Base-by-base conservation (phyloP, 1,140 invertebrate species). In the Monochamus saltuarius region DNA sequence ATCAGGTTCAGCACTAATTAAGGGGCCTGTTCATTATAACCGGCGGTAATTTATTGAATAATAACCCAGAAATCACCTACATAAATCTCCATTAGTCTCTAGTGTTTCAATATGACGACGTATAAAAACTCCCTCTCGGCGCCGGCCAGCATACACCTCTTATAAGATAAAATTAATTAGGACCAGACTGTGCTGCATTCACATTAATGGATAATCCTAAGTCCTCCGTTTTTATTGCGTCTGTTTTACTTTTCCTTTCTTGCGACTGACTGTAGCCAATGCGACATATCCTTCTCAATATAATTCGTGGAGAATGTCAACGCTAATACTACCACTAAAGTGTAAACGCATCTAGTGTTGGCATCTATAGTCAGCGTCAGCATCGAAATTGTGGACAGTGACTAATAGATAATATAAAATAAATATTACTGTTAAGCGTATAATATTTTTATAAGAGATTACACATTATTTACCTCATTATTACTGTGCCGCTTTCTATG, bases 21-120 rank as follows among this genome's bases (percentile, higher is more conserved):
- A 72, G 67, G 64, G 61, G 61, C 53, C 69, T 64, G 65, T 71
- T 71, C 65, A 66, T 72, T 73, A 72, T 69, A 69, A 71, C 65
- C 53, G 61, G 53, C 59, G 60, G 69, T 71, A 74, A 74, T 74
- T 74, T 73, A 72, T 73, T 72, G 72, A 73, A 73, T 74, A 74
- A 74, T 74, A 74, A 74, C 71, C 65, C 64, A 66, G 67, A 70
- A 72, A 74, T 72, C 71, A 70, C 69, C 71, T 65, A 68, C 68
- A 71, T 74, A 73, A 73, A 74, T 74, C 72, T 71, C 72, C 57
- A 74, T 74, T 74, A 74, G 59, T 57, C 43, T 57, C 29, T 47
- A 37, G 42, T 64, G 65, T 70, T 64, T 66, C 65, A 62, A 70
- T 65, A 70, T 63, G 58, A 62, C 57, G 61, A 57, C 56, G 50